These are phyloP conservation scores for Lutraria rhynchaena DNA, from an alignment of 1,140 invertebrate species.

Conservation along the genomic window DNA sequence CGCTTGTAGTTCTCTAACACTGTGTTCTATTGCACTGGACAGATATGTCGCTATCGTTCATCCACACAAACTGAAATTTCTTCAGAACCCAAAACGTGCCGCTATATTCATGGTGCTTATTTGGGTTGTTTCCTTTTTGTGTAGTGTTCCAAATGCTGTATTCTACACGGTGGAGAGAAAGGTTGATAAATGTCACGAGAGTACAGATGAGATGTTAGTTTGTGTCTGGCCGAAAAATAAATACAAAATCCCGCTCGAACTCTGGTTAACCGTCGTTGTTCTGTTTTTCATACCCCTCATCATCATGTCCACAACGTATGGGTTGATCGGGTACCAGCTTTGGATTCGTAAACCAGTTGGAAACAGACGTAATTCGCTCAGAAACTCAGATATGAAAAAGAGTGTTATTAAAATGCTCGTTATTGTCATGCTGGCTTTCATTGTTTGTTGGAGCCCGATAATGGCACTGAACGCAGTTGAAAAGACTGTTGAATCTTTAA, in stretches of 20 bases:
- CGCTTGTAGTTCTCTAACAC: slow-evolving; percentile 70
- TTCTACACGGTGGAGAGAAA: slow-evolving; percentile 60
- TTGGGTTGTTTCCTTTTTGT: slow-evolving; percentile 92
- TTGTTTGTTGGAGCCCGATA: slow-evolving; percentile 67
- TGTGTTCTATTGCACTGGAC: slow-evolving; percentile 76
- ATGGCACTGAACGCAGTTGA: slow-evolving; percentile 45
- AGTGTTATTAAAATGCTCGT: slow-evolving; percentile 76
- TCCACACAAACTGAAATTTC: slow-evolving; percentile 87
- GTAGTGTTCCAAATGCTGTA: slow-evolving; percentile 63
- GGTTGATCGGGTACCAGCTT: slow-evolving; percentile 66
- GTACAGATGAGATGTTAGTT: slow-evolving; percentile 32
- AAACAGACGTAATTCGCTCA: slow-evolving; percentile 27
- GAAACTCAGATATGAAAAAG: slow-evolving; percentile 63
- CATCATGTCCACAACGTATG: slow-evolving; percentile 65
- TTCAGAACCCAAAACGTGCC: slow-evolving; percentile 85
- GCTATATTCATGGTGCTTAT: slow-evolving; percentile 92
- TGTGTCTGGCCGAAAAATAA: slow-evolving; percentile 54
- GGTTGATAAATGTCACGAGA: not conserved
- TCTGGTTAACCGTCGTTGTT: slow-evolving; percentile 66
- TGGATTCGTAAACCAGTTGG: slow-evolving; percentile 64
- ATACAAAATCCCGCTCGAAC: slow-evolving; percentile 52
- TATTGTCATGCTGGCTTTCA: slow-evolving; percentile 72
- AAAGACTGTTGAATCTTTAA: slow-evolving; percentile 15
- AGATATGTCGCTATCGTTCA: slow-evolving; percentile 72
- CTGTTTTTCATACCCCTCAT: slow-evolving; percentile 63